A percentile compares a stretch with the other conserved stretches of the same genome.
Evolutionary conservation across 2,888 invertebrate genomes (phyloP).

Genomic region (Diloba caeruleocephala): DNA sequence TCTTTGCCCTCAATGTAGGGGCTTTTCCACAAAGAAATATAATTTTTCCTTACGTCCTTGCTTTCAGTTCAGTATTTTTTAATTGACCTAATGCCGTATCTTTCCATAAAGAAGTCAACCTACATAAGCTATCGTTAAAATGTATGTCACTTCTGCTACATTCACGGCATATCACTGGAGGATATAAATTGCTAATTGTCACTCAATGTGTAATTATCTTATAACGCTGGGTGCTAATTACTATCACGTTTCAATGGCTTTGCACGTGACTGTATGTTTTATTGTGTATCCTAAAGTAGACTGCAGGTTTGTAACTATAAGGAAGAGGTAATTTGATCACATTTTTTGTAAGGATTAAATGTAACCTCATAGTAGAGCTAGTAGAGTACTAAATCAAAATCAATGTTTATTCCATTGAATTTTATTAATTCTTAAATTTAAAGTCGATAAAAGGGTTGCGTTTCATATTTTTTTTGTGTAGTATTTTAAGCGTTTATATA

Average conservation of each 20-base stretch:
- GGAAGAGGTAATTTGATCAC: too few relatives aligned
- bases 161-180: constrained; percentile 40
- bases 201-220: constrained; percentile 49
- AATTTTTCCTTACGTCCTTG: constrained; percentile 4
- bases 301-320: neutral
- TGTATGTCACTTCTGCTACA: constrained; percentile 5
- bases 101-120: constrained; percentile 17
- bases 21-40: constrained; percentile 10
- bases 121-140: constrained; percentile 4
- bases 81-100: constrained; percentile 2
- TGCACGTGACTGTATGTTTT: constrained; percentile 40
- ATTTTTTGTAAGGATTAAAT: too few relatives aligned
- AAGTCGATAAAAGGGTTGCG: too few relatives aligned
- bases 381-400: too few relatives aligned
- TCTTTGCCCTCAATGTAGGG: too few relatives aligned
- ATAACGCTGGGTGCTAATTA: constrained; percentile 36
- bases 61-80: constrained; percentile 8
- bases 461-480: too few relatives aligned
- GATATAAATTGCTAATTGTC: constrained; percentile 56
- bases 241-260: constrained; percentile 48
- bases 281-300: neutral
- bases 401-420: too few relatives aligned
- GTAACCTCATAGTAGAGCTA: too few relatives aligned
- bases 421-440: too few relatives aligned
- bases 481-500: too few relatives aligned